These are phyloP conservation scores for Drosophila varians DNA, from an alignment of 1,140 invertebrate species.

Conservation along the genomic window DNA sequence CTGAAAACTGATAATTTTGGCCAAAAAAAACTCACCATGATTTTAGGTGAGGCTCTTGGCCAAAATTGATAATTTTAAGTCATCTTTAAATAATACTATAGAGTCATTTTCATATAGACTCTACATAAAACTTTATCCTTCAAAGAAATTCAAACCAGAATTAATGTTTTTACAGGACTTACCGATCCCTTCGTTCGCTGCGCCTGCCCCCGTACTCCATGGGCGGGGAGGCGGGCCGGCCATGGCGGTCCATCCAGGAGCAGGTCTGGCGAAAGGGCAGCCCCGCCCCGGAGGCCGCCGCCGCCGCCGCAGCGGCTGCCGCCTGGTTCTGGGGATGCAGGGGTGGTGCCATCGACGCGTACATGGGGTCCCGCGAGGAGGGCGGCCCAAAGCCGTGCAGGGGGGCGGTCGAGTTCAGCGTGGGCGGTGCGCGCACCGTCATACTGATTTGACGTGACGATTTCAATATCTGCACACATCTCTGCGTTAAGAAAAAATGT, in stretches of 20 bases:
- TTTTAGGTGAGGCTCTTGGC: too few relatives aligned
- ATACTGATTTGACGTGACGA: conserved; percentile 93
- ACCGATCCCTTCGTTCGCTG: conserved; percentile 81
- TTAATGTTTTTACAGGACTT: conserved; percentile 1
- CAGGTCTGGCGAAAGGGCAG: conserved; percentile 90
- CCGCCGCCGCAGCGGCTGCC: conserved; percentile 67
- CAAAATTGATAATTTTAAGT: too few relatives aligned
- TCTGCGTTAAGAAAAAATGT: conserved; percentile 84
- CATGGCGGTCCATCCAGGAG: conserved; percentile 96
- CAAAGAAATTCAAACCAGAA: too few relatives aligned
- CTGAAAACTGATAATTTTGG: too few relatives aligned
- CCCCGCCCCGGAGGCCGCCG: conserved; percentile 84
- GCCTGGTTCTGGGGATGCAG: conserved; percentile 67
- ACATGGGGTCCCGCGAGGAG: conserved; percentile 82
- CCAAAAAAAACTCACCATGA: too few relatives aligned
- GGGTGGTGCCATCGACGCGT: conserved; percentile 83
- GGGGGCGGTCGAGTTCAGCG: conserved; percentile 81
- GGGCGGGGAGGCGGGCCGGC: conserved; percentile 93
- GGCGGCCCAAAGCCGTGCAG: conserved; percentile 84
- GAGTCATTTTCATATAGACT: too few relatives aligned
- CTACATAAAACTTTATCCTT: too few relatives aligned
- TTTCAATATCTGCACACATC: conserved; percentile 91
- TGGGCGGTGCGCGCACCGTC: conserved; percentile 90
- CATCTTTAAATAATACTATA: too few relatives aligned
- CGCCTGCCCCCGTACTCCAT: conserved; percentile 83